A percentile compares a stretch with the other conserved stretches of the same genome.
Evolutionary conservation across 2,888 invertebrate species (phyloP).

Genomic region (Hirudinaria manillensis): DNA sequence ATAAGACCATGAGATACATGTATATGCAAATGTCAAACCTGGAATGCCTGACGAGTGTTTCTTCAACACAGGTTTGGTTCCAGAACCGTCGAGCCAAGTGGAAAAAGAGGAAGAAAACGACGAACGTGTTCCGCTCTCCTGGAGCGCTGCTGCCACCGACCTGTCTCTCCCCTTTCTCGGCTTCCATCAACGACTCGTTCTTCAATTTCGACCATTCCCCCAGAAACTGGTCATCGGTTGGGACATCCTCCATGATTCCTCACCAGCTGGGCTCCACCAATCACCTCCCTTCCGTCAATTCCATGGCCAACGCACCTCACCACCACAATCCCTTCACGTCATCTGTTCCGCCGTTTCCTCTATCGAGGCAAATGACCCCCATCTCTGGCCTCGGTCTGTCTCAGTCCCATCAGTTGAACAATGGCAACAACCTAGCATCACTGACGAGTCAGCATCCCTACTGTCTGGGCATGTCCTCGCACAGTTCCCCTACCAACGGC

Average conservation of each 20-base stretch:
- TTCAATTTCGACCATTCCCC: conserved; percentile 33
- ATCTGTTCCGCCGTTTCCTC: conserved; percentile 20
- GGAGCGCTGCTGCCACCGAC: conserved; percentile 80
- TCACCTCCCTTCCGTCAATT: conserved; percentile 21
- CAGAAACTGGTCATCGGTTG: conserved; percentile 6
- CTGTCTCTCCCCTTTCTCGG: conserved; percentile 85
- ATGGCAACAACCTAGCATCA: conserved; percentile 19
- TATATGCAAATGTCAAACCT: no score
- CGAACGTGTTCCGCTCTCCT: conserved; percentile 77
- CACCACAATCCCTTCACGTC: conserved; percentile 22
- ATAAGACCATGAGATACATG: no score
- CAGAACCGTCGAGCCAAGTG: conserved; percentile 95
- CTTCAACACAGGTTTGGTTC: conserved; percentile 79
- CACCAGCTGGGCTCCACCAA: conserved; percentile 15
- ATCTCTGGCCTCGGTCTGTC: conserved; percentile 14
- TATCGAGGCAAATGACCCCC: conserved; percentile 26
- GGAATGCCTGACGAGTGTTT: no score
- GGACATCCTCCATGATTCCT: conserved; percentile 33
- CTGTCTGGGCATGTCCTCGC: conserved; percentile 18
- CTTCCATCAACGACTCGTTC: conserved; percentile 66
- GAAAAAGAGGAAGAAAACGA: conserved; percentile 98
- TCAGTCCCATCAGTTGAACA: conserved; percentile 9
- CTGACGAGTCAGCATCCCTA: conserved; percentile 21
- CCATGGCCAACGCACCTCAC: conserved; percentile 19
- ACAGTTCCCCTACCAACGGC: not conserved